phyloP scores from a whole-genome alignment of 1,140 invertebrate species.

The Hyles euphorbiae region DNA sequence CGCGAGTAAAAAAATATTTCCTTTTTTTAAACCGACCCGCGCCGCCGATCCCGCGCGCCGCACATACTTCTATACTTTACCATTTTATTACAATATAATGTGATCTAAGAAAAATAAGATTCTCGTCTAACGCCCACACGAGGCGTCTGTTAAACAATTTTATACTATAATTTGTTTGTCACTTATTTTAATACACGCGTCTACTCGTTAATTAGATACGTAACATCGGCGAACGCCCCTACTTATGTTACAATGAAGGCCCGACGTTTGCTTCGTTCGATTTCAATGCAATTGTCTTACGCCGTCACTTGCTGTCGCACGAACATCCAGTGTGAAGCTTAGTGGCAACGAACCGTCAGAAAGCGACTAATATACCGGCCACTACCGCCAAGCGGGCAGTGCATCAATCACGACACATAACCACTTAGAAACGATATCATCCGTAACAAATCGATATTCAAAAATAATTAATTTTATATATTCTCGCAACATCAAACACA shows the following conservation, averaged over 20 bases:
- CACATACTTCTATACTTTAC: slow-evolving; percentile 56
- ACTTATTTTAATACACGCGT: slow-evolving; percentile 49
- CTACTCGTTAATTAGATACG: slow-evolving; percentile 41
- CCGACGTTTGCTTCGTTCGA: slow-evolving; percentile 21
- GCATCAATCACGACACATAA: too few relatives aligned
- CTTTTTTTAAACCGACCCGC: slow-evolving; percentile 41
- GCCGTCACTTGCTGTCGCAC: neutral
- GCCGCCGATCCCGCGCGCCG: slow-evolving; percentile 13
- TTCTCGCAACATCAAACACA: slow-evolving; percentile 1
- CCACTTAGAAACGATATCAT: too few relatives aligned
- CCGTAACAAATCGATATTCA: too few relatives aligned
- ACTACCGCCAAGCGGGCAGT: too few relatives aligned
- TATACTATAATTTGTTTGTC: slow-evolving; percentile 69
- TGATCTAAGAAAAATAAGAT: slow-evolving; percentile 75
- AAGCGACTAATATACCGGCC: too few relatives aligned
- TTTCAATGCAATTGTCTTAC: neutral
- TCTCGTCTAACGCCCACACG: slow-evolving; percentile 65
- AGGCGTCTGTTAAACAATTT: slow-evolving; percentile 69
- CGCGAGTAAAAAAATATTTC: slow-evolving; percentile 67
- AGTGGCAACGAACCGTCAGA: too few relatives aligned
- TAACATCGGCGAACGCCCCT: slow-evolving; percentile 19
- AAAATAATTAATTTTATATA: neutral
- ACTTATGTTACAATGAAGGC: slow-evolving; percentile 30
- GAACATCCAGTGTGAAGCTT: too few relatives aligned
- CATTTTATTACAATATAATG: slow-evolving; percentile 72